phyloP scores from a whole-genome alignment of 1,140 invertebrate genomes.

The Drosophila punjabiensis region DNA sequence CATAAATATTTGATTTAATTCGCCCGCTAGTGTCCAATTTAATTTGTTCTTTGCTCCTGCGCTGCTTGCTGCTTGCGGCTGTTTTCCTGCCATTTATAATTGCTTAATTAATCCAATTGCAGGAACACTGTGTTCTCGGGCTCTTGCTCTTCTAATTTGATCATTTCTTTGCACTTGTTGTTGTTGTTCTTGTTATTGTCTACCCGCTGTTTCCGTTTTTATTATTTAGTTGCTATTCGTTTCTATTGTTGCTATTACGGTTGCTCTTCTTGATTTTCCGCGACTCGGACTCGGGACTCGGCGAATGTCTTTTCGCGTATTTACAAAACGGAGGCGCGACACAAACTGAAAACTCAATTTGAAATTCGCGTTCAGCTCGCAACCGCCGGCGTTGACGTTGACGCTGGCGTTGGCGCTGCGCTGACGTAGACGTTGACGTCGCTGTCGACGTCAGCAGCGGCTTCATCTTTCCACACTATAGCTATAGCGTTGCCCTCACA shows the following conservation, averaged over 20 bases:
- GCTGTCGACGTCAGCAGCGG: slow-evolving; percentile 23
- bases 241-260: slow-evolving; percentile 19
- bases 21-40: slow-evolving; percentile 41
- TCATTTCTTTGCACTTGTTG: slow-evolving; percentile 17
- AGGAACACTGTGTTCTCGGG: slow-evolving; percentile 41
- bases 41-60: slow-evolving; percentile 23
- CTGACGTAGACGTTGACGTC: slow-evolving; percentile 1
- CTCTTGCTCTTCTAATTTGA: slow-evolving; percentile 30
- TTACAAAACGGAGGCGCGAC: slow-evolving; percentile 84
- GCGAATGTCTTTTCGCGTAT: slow-evolving; percentile 70
- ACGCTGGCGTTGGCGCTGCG: slow-evolving; percentile 2
- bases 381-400: slow-evolving; percentile 21
- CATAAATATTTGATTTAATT: slow-evolving; percentile 59
- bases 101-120: slow-evolving; percentile 83
- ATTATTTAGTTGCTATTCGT: slow-evolving; percentile 42
- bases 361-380: slow-evolving; percentile 73
- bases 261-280: slow-evolving; percentile 21
- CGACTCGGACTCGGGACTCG: slow-evolving; percentile 52
- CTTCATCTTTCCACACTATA: slow-evolving; percentile 35
- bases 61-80: background rate
- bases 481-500: slow-evolving; percentile 6
- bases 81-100: slow-evolving; percentile 60
- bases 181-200: too few relatives aligned
- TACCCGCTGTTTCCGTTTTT: slow-evolving; percentile 70
- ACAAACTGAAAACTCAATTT: slow-evolving; percentile 82